Conservation (phyloP, 2,888 invertebrate species). For the Drosophila paranaensis region DNA sequence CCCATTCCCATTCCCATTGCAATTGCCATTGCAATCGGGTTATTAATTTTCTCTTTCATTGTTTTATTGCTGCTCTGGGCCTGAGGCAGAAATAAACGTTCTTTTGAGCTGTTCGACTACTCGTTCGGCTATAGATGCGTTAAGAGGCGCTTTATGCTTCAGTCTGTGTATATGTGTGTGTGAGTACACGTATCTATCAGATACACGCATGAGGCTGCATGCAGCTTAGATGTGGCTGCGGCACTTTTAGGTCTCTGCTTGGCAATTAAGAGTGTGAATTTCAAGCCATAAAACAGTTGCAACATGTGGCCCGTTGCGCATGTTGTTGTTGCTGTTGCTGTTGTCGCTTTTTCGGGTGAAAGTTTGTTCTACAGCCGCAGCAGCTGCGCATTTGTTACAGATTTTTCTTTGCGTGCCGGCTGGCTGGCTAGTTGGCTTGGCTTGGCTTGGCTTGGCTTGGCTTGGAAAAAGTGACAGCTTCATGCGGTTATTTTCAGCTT, state of each 20-base stretch:
- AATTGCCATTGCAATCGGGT: conserved; percentile 61
- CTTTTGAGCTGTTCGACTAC: conserved; percentile 38
- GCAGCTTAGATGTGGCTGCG: conserved; percentile 30
- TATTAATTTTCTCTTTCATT: conserved; percentile 80
- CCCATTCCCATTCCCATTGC: conserved; percentile 40
- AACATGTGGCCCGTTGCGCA: conserved; percentile 53
- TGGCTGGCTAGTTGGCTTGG: neutral
- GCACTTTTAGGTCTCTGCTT: conserved; percentile 40
- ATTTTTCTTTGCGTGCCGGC: conserved; percentile 55
- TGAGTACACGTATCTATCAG: conserved; percentile 35
- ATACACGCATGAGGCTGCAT: conserved; percentile 36
- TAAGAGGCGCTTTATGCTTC: conserved; percentile 28
- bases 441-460: conserved; percentile 8
- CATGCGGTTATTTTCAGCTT: conserved; percentile 22
- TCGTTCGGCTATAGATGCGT: conserved; percentile 61
- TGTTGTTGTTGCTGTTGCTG: conserved; percentile 42
- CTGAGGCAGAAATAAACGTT: conserved; percentile 48
- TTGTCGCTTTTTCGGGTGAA: conserved; percentile 70
- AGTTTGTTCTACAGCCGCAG: conserved; percentile 68
- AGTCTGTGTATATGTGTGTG: conserved; percentile 8
- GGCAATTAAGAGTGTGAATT: conserved; percentile 80
- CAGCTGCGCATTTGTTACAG: conserved; percentile 68
- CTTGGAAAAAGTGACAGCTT: conserved; percentile 59
- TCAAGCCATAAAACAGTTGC: conserved; percentile 74
- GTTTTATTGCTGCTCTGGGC: conserved; percentile 47